Conservation (phyloP, 2,113 vertebrate genomes). For the Pipra filicauda region DNA sequence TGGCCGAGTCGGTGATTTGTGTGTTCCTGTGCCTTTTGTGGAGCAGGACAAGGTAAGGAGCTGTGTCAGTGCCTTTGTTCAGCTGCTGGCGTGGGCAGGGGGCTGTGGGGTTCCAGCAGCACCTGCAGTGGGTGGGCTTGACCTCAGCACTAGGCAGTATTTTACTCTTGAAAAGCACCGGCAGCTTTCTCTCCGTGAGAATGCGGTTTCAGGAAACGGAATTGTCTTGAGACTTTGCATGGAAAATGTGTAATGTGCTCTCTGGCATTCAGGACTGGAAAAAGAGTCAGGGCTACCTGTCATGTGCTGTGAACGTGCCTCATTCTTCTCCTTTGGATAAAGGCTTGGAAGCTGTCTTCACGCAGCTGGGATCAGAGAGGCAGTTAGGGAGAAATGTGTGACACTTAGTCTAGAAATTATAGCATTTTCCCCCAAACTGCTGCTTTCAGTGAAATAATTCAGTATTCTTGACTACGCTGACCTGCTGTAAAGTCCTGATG, state of each 20-base stretch:
- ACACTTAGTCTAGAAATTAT: background rate
- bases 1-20: background rate
- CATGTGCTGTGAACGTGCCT: background rate
- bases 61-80: background rate
- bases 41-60: background rate
- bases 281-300: background rate
- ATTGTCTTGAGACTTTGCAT: background rate
- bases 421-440: background rate
- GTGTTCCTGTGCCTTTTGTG: background rate
- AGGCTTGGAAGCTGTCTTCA: background rate
- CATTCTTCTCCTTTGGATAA: background rate
- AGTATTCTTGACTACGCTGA: background rate
- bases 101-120: background rate
- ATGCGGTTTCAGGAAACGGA: constrained; percentile 18
- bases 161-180: background rate
- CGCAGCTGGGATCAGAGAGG: background rate
- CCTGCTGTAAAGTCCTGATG: background rate
- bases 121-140: background rate
- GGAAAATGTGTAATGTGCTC: constrained; percentile 34
- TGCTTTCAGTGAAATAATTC: background rate
- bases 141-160: background rate
- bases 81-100: background rate
- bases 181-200: constrained; percentile 18
- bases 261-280: constrained; percentile 19
- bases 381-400: background rate